Evolutionary conservation across 37 sponge, comb jelly and placozoan species (phyloP).

Genomic region (Ianthella basta): DNA sequence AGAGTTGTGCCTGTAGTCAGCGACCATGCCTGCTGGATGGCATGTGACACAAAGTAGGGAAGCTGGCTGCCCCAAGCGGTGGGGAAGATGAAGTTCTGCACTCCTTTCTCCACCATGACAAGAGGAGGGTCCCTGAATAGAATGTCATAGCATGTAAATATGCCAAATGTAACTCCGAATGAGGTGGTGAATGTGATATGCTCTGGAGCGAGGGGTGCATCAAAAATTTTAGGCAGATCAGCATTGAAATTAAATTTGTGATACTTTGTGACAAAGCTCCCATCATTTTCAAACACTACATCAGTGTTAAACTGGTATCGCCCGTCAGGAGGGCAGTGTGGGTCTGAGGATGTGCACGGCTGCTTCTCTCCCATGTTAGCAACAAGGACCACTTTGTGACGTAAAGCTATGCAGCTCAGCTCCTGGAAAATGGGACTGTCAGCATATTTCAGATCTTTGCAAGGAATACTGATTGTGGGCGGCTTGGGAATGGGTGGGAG

Average conservation of each 20-base stretch:
- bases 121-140: constrained; percentile 43
- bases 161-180: constrained; percentile 73
- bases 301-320: constrained; percentile 59
- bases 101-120: constrained; percentile 20
- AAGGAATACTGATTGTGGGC: constrained; percentile 27
- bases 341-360: constrained; percentile 16
- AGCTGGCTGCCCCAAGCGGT: constrained; percentile 58
- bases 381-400: constrained; percentile 24
- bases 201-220: not conserved
- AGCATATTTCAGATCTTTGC: not conserved
- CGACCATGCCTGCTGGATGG: constrained; percentile 58
- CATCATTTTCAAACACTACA: constrained; percentile 62
- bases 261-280: constrained; percentile 56
- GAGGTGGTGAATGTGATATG: constrained; percentile 37
- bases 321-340: constrained; percentile 40
- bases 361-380: constrained; percentile 54
- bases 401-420: constrained; percentile 53
- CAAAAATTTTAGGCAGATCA: not conserved
- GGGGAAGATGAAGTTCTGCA: constrained; percentile 56
- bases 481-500: constrained; percentile 23
- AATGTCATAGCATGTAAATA: constrained; percentile 68
- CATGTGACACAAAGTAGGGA: constrained; percentile 35
- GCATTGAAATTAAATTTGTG: constrained; percentile 57
- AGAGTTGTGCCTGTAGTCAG: constrained; percentile 16
- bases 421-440: constrained; percentile 22